Evolutionary conservation across 1,140 invertebrate species (phyloP).

Genomic region (Drosophila arawakana): DNA sequence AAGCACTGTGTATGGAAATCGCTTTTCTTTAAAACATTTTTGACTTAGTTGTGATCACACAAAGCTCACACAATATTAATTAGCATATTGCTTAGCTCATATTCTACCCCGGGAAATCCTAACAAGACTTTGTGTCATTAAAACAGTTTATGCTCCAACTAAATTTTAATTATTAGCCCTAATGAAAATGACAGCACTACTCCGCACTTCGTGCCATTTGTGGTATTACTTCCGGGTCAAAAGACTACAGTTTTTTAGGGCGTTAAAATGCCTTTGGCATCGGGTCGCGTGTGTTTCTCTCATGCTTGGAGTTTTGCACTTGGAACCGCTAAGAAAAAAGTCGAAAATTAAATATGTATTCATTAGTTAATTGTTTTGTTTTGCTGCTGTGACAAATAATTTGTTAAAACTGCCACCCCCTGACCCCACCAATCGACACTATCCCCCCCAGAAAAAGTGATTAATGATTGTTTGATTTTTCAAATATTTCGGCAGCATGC

Average conservation of each 20-base stretch:
- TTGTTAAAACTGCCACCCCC: conserved; percentile 3
- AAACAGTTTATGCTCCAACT: no score
- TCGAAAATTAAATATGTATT: conserved; percentile 46
- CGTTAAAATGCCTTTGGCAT: conserved; percentile 25
- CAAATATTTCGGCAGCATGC: conserved; percentile 47
- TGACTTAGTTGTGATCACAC: no score
- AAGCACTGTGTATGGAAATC: no score
- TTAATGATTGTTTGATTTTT: conserved; percentile 74
- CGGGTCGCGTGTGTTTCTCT: conserved; percentile 27
- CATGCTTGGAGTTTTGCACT: conserved; percentile 34
- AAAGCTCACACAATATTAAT: no score
- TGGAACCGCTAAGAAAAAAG: conserved; percentile 14
- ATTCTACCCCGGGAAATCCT: no score
- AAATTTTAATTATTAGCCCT: no score
- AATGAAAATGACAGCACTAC: no score
- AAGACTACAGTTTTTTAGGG: conserved; percentile 11
- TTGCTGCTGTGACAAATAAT: conserved; percentile 69
- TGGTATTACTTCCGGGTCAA: conserved; percentile 48
- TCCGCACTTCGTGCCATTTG: neutral
- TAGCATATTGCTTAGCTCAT: no score
- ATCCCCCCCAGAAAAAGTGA: conserved; percentile 41
- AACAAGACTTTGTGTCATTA: no score
- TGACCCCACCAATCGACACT: neutral
- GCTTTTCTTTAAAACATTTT: no score
- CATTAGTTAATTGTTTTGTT: conserved; percentile 75